A percentile compares a stretch with the other conserved stretches of the same genome.
phyloP scores from a whole-genome alignment of 1,140 invertebrate genomes.

The Mesaphorura yosii region DNA sequence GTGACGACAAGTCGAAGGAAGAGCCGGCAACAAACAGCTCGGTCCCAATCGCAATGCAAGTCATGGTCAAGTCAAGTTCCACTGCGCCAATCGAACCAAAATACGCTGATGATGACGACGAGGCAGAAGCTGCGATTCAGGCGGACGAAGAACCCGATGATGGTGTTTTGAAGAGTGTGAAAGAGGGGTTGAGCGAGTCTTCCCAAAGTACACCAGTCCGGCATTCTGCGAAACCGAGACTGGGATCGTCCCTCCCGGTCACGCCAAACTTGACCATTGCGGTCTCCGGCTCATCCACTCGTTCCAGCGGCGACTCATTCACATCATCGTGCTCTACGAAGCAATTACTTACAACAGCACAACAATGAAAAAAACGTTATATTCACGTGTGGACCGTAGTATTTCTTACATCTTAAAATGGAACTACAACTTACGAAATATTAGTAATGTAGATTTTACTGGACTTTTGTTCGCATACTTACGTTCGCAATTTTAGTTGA shows the following conservation, averaged over 20 bases:
- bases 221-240: not conserved
- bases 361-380: no score
- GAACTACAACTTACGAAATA: no score
- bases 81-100: constrained; percentile 8
- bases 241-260: not conserved
- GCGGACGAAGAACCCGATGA: no score
- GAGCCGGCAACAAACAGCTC: constrained; percentile 7
- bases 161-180: no score
- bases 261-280: constrained; percentile 5
- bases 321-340: constrained; percentile 26
- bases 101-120: not conserved
- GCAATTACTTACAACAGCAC: constrained; percentile 21
- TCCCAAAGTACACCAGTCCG: not conserved
- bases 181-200: not conserved
- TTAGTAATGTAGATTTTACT: no score
- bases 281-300: constrained; percentile 19
- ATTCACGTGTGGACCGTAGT: no score
- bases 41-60: constrained; percentile 25
- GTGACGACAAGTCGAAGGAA: constrained; percentile 7
- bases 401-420: no score
- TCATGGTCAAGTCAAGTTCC: no score
- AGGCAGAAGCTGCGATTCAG: not conserved
- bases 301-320: constrained; percentile 29
- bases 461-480: no score
- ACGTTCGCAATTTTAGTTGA: no score